phyloP scores from a whole-genome alignment of 2,888 invertebrate species.

The Meliscaeva auricollis region DNA sequence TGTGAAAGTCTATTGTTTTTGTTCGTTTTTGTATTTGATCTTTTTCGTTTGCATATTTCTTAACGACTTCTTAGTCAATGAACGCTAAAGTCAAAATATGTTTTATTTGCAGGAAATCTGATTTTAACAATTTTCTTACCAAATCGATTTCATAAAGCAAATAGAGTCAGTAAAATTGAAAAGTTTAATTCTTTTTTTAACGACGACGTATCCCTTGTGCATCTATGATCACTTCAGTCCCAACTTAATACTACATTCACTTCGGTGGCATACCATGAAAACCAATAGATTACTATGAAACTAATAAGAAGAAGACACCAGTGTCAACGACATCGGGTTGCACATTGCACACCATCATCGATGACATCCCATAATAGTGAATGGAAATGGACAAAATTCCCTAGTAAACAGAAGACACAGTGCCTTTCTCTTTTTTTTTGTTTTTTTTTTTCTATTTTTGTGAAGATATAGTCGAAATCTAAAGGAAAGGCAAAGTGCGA shows the following conservation, averaged over 20 bases:
- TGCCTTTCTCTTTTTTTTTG: slow-evolving; percentile 63
- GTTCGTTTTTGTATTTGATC: too few species aligned
- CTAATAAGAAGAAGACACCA: slow-evolving; percentile 60
- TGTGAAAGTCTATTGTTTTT: too few species aligned
- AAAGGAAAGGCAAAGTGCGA: slow-evolving; percentile 46
- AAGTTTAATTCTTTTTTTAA: slow-evolving; percentile 32
- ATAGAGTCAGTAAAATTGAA: slow-evolving; percentile 35
- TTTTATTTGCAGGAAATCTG: too few species aligned
- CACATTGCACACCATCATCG: slow-evolving; percentile 21
- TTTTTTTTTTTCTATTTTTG: too few species aligned
- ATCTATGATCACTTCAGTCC: slow-evolving; percentile 27
- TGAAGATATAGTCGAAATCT: background rate
- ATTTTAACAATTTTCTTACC: too few species aligned
- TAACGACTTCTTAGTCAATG: too few species aligned
- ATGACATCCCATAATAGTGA: slow-evolving; percentile 55
- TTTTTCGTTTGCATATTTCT: too few species aligned
- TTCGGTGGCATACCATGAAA: slow-evolving; percentile 44
- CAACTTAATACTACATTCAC: slow-evolving; percentile 55
- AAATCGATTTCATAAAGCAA: too few species aligned
- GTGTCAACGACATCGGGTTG: slow-evolving; percentile 43
- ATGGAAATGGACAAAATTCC: slow-evolving; percentile 61
- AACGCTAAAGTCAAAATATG: too few species aligned
- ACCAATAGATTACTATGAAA: slow-evolving; percentile 40
- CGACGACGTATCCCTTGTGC: slow-evolving; percentile 46
- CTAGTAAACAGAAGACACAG: slow-evolving; percentile 38